Evolutionary conservation across 2,113 vertebrate species (phyloP).

Genomic region (Clarias batrachus): DNA sequence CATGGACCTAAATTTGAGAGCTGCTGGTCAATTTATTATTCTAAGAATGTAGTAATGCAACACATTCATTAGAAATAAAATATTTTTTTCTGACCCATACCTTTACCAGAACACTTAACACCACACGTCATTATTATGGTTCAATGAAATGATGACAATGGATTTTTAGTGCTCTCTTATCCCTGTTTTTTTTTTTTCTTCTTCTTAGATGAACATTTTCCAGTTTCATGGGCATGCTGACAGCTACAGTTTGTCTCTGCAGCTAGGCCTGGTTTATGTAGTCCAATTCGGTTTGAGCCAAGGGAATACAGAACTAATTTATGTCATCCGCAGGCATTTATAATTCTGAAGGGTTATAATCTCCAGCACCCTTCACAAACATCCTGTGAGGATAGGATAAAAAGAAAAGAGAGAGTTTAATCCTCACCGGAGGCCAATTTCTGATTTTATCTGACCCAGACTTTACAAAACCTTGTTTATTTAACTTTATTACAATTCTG

Average conservation of each 20-base stretch:
- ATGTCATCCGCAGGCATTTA: constrained; percentile 8
- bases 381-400: no score
- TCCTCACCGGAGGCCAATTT: not conserved
- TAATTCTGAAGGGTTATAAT: not conserved
- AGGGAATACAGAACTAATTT: constrained; percentile 22
- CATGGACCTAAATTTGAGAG: not conserved
- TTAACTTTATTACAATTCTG: not conserved
- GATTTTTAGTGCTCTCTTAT: not conserved
- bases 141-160: constrained; percentile 3
- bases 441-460: not conserved
- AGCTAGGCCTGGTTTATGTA: constrained; percentile 2
- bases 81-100: not conserved
- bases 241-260: constrained; percentile 27
- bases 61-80: not conserved
- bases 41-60: not conserved
- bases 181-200: no score
- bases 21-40: not conserved
- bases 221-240: constrained; percentile 8
- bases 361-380: not conserved
- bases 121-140: not conserved
- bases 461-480: not conserved
- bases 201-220: not conserved
- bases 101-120: not conserved
- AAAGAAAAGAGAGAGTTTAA: not conserved
- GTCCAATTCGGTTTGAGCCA: not conserved